Base-by-base conservation (phyloP, 2,113 vertebrate genomes). In the Thymallus thymallus region DNA sequence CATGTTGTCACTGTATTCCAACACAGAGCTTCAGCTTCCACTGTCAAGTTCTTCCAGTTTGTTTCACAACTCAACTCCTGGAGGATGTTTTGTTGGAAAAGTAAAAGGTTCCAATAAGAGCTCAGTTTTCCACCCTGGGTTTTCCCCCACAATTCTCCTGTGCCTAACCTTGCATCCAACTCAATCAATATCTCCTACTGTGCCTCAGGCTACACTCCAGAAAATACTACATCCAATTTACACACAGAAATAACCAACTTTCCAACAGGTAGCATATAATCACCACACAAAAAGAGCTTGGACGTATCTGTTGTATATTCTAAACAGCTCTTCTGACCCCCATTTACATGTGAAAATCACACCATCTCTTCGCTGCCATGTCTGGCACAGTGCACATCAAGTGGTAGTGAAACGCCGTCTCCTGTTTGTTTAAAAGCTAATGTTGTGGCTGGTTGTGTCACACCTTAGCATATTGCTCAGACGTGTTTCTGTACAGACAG, bases 211-310 rank as follows among this genome's bases (percentile, higher is more conserved):
- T 85, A 87, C 90, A 76, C 89, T 84, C 86, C 76, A 88, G 85
- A 85, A 89, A 88, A 90, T 86, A 89, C 87, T 24, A 29, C 84
- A 83, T 87, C 91, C 91, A 89, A 83, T 90, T 91, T 91, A 88
- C 94, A 92, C 90, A 90, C 87, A 92, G 91, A 91, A 89, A 92
- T 92, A 89, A 91, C 92, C 93, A 92, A 90, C 92, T 95, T 90
- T 92, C 78, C 84, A 16, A 86, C 86, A 89, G 91, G 87, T 92
- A 88, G 90, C 91, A 88, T 89, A 92, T 93, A 90, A 89, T 87
- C 86, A 78, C 91, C 78, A 74, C 77, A 92, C 88, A 88, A 91
- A 91, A 73, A 93, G 90, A 51, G 69, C 73, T 66, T 72, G 73
- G 66, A 58, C 55, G 51, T 24, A 26, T 88, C 84, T 82, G 32